Base-by-base conservation (phyloP, 2,797 vertebrate species). In the Peromyscus nudipes region DNA sequence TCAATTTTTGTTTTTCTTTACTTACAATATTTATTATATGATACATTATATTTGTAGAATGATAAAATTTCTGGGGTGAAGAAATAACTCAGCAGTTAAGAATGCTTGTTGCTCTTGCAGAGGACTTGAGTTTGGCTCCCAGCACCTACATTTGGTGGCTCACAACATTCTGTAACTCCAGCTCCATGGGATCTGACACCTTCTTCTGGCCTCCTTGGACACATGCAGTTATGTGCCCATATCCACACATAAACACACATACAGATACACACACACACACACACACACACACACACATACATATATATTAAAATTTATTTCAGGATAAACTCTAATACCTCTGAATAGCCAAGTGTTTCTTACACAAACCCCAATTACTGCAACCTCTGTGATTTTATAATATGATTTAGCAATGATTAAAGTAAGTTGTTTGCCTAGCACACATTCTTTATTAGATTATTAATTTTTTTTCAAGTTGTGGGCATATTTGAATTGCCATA, bases 391-490 rank as follows among this genome's bases (percentile, higher is more conserved):
- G 27, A 93, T 57, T 93, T 49, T 93, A 71, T 12, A 71, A 57
- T 55, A 76, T n/a, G 40, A 19, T 81, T 75, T 37, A 55, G 34
- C 79, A 95, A 55, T 69, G 14, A 14, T 11, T 65, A 90, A 49
- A 80, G 49, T 46, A 87, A 95, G 4, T 37, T 83, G 40, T 77
- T 69, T 25, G 62, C 29, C 4, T 85, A 86, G 40, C 57, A 90
- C 2, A 37, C 4, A 91, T 79, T 88, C 46, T 92, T 90, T 52
- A 90, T 86, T 81, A 60, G 57, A 91, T 75, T 81, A 75, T 93
- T 37, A 62, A 91, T 52, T 77, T 88, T 82, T 76, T 94, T 85
- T 94, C 23, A 94, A 40, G 29, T 43, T 79, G 75, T 14, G 46
- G 13, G 16, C 43, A 37, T 64, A 60, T 40, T 81, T 37, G 82